A percentile compares a stretch with the other conserved stretches of the same genome.
Evolutionary conservation across 2,888 invertebrate species (phyloP).

Genomic region (Eilema caniola): DNA sequence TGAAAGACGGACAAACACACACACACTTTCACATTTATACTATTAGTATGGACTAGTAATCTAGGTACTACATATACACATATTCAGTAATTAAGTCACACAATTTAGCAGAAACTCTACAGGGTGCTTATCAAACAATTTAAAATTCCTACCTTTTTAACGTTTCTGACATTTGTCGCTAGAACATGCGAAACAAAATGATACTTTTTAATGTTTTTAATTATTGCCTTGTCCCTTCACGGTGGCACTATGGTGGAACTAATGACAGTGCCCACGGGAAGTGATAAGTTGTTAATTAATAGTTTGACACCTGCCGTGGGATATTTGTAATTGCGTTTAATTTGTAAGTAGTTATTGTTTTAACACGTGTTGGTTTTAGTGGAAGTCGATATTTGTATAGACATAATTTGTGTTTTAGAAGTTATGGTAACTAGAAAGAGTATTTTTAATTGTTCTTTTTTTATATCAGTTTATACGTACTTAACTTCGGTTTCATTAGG

Average conservation of each 20-base stretch:
- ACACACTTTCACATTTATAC: no score
- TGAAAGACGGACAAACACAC: no score
- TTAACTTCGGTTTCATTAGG: no score
- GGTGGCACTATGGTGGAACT: slow-evolving; percentile 48
- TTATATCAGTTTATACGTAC: no score
- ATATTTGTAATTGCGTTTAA: slow-evolving; percentile 31
- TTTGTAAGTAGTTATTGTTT: slow-evolving; percentile 32
- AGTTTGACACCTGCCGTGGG: slow-evolving; percentile 73
- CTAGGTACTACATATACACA: no score
- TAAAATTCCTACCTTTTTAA: slow-evolving; percentile 5
- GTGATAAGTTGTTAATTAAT: slow-evolving; percentile 81
- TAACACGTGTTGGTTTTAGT: slow-evolving; percentile 39
- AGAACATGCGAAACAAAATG: slow-evolving; percentile 27
- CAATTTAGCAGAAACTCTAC: neutral
- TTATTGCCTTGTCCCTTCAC: slow-evolving; percentile 45
- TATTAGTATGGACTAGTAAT: no score
- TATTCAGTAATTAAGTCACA: neutral
- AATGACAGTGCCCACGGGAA: slow-evolving; percentile 63
- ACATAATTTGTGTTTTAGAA: neutral
- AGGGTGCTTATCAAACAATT: slow-evolving; percentile 5
- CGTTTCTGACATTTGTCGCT: slow-evolving; percentile 18
- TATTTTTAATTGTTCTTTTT: no score
- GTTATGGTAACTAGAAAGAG: neutral
- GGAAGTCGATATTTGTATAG: neutral
- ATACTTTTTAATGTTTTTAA: slow-evolving; percentile 42